Evolutionary conservation across 2,113 vertebrate genomes (phyloP).

Genomic region (Anguilla japonica): DNA sequence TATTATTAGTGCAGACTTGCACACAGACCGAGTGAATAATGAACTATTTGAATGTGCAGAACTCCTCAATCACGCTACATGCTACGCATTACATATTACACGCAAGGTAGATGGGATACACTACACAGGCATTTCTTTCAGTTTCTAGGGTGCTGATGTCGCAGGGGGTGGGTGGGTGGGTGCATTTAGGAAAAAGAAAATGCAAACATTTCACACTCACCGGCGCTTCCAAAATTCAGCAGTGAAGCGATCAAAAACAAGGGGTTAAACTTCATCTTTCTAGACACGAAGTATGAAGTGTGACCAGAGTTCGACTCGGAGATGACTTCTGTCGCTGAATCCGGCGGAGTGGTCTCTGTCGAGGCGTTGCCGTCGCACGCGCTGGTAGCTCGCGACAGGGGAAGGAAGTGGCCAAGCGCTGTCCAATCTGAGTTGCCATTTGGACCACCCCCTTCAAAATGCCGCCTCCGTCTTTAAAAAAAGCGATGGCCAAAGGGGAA

Average conservation of each 20-base stretch:
- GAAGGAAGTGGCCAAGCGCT: slow-evolving; percentile 56
- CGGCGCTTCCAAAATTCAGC: slow-evolving; percentile 19
- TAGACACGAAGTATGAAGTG: background rate
- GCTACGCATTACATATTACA: too few relatives aligned
- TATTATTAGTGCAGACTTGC: too few relatives aligned
- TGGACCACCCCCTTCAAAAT: background rate
- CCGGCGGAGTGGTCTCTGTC: background rate
- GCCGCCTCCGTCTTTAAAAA: background rate
- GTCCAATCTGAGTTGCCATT: slow-evolving; percentile 42
- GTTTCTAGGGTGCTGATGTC: too few relatives aligned
- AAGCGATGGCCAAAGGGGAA: background rate
- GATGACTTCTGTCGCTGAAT: too few relatives aligned
- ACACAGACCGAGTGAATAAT: too few relatives aligned
- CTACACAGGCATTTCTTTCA: too few relatives aligned
- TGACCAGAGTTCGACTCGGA: background rate
- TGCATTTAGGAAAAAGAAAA: too few relatives aligned
- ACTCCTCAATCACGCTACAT: too few relatives aligned
- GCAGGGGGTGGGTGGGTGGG: too few relatives aligned
- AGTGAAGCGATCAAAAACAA: slow-evolving; percentile 22
- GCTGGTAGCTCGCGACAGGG: slow-evolving; percentile 14
- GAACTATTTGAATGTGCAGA: too few relatives aligned
- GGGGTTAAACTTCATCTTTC: slow-evolving; percentile 17
- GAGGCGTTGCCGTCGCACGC: background rate
- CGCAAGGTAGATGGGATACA: too few relatives aligned
- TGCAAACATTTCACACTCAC: slow-evolving; percentile 19